Conservation (phyloP, 2,888 invertebrate species). For the Pandemis corylana region DNA sequence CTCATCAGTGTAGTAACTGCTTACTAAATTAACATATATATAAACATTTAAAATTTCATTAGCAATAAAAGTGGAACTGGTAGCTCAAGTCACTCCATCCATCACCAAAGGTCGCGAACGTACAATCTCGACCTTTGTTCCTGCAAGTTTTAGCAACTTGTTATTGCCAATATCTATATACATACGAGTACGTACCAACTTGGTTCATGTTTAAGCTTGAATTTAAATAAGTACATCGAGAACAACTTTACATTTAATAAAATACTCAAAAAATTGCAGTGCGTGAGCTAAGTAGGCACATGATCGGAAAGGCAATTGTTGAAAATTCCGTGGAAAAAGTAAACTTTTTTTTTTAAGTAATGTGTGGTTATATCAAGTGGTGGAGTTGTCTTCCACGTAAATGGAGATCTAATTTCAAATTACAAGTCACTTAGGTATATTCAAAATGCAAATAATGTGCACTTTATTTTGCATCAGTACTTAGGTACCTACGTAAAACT, state of each 20-base stretch:
- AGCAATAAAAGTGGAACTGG: slow-evolving; percentile 33
- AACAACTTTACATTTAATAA: neutral
- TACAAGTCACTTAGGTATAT: too few species aligned
- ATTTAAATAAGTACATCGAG: neutral
- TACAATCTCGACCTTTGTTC: slow-evolving; percentile 38
- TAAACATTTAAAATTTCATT: slow-evolving; percentile 34
- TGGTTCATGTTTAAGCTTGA: neutral
- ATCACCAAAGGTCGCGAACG: slow-evolving; percentile 41
- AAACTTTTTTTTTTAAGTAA: too few species aligned
- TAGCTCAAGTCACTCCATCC: slow-evolving; percentile 32
- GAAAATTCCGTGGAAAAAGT: too few species aligned
- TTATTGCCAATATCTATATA: slow-evolving; percentile 14
- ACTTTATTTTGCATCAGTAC: too few species aligned
- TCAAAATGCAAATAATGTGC: too few species aligned
- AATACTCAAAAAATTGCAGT: neutral
- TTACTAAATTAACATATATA: too few species aligned
- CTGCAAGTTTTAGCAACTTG: slow-evolving; percentile 39
- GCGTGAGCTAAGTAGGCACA: neutral
- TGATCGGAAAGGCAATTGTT: neutral
- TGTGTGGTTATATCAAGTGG: too few species aligned
- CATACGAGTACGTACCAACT: neutral
- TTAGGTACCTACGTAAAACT: neutral
- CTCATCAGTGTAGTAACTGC: too few species aligned
- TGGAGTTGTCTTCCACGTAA: too few species aligned
- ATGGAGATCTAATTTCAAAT: too few species aligned